phyloP scores from a whole-genome alignment of 2,113 vertebrate genomes.

The Odobenus rosmarus region DNA sequence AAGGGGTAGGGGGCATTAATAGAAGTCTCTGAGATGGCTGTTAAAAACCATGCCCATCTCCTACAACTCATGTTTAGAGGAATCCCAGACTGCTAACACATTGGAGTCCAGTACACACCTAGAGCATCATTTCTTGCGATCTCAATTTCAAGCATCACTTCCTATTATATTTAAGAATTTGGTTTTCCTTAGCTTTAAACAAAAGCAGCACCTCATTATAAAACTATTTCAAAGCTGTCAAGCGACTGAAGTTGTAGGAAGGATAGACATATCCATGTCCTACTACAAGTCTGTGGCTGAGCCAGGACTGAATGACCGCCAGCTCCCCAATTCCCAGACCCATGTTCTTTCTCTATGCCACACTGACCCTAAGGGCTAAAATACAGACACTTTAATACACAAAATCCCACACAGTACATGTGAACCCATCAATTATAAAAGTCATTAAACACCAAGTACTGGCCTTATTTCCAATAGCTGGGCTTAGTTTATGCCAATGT shows the following conservation, averaged over 20 bases:
- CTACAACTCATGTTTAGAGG: neutral
- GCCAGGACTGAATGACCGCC: neutral
- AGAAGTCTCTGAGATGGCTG: neutral
- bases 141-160: neutral
- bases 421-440: neutral
- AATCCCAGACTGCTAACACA: neutral
- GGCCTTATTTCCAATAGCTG: neutral
- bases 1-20: neutral
- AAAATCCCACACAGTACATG: neutral
- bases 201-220: conserved; percentile 5
- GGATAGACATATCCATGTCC: neutral
- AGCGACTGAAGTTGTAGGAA: neutral
- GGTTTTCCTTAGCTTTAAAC: conserved; percentile 1
- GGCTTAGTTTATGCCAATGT: neutral
- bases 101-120: neutral
- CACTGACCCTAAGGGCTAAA: neutral
- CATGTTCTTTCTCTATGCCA: fast-evolving
- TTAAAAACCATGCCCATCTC: neutral
- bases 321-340: neutral
- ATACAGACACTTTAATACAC: neutral
- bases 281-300: neutral
- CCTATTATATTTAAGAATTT: neutral
- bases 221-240: neutral
- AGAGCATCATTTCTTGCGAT: neutral
- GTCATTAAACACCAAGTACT: neutral